Evolutionary conservation across 2,888 invertebrate species (phyloP), one percentile per base, ranked within the genome.

Genomic region (Noctuana brunneofusca): DNA sequence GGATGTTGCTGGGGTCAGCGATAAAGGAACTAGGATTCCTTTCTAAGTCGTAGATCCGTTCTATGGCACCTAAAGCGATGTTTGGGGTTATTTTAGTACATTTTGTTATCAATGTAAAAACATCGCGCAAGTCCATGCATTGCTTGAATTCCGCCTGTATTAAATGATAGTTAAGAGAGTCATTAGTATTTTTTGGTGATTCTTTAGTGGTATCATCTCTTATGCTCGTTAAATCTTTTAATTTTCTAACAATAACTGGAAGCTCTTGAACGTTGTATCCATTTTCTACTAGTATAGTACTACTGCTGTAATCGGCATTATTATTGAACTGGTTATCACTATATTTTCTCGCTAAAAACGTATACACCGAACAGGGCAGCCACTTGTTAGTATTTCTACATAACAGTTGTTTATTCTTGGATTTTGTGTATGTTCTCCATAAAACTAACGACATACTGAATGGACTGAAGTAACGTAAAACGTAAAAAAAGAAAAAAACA

Each of bases 261-360:
- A 95, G 86, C 77, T 95, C 95, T 71, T 94, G 93, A 20, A 95
- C 94, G 59, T 92, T 91, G n/a, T 89, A 82, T 3, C 95, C 95
- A 76, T 94, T 94, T 83, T 96, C 95, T 58, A 94, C 84, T 50
- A 95, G 78, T 63, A 95, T 93, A 9, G 93, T 93, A 67, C 86
- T 89, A 56, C 78, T 84, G 59, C 77, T 81, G 65, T 85, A 86
- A 66, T 87, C 86, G 55, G 81, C 78, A 68, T 75, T 78, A 68
- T 73, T 76, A 41, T 73, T 73, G 68, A 71, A 71, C 70, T 83
- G 86, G 32, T 86, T 84, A 66, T 87, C 87, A 71, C 81, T 78
- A 56, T 77, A 78, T 55, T 66, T 74, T 66, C 88, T 79, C n/a
- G 30, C 9, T 48, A 71, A 66, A 64, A 63, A 72, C 66, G 52